phyloP scores from a whole-genome alignment of 2,888 invertebrate genomes.

The Tenthredo notha region DNA sequence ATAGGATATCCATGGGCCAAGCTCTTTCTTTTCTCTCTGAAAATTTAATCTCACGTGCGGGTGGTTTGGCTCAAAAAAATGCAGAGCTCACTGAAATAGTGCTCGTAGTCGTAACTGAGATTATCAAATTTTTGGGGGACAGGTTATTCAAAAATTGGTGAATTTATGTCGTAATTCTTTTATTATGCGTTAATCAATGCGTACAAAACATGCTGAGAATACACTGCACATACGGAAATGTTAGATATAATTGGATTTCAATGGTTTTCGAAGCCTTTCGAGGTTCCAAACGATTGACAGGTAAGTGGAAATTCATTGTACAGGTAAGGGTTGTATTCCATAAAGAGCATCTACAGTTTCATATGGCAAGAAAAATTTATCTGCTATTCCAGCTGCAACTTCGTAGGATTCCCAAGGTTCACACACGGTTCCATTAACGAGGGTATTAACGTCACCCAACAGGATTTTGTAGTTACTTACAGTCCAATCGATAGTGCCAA shows the following conservation, averaged over 20 bases:
- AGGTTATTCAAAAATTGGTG: neutral
- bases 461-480: constrained; percentile 87
- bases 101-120: too few species aligned
- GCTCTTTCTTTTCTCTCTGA: too few species aligned
- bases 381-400: neutral
- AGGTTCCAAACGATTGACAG: neutral
- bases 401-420: constrained; percentile 57
- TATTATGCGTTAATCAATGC: neutral
- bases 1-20: too few species aligned
- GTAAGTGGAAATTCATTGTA: neutral
- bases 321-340: neutral
- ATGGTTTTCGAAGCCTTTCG: neutral
- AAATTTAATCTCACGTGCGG: too few species aligned
- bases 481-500: constrained; percentile 71
- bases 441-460: constrained; percentile 81
- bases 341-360: neutral
- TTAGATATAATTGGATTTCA: neutral
- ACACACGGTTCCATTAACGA: constrained; percentile 83
- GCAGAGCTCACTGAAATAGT: too few species aligned
- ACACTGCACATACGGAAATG: too few species aligned
- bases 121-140: neutral
- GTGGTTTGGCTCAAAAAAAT: too few species aligned
- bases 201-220: too few species aligned
- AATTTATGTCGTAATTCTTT: neutral
- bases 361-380: neutral